These are phyloP conservation scores for Acanthosepion pharaonis DNA, from an alignment of 2,888 invertebrate genomes.

Conservation along the genomic window DNA sequence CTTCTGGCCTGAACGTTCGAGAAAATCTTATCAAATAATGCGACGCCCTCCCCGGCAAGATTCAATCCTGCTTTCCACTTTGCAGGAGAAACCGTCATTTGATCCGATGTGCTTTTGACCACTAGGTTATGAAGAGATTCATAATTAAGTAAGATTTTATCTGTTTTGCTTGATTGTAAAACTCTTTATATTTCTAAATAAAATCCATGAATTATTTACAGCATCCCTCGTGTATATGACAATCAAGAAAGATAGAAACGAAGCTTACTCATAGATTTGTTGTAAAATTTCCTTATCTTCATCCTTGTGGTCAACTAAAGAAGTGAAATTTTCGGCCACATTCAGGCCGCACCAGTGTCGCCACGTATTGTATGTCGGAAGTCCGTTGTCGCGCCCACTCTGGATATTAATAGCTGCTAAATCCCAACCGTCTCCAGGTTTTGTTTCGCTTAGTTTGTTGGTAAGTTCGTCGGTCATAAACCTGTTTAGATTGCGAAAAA, in stretches of 20 bases:
- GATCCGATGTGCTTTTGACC: too few relatives aligned
- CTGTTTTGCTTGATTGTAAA: too few relatives aligned
- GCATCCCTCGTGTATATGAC: not conserved
- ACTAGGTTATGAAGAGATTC: too few relatives aligned
- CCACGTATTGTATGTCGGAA: not conserved
- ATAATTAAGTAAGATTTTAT: too few relatives aligned
- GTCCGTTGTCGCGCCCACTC: slow-evolving; percentile 24
- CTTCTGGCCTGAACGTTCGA: too few relatives aligned
- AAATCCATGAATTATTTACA: too few relatives aligned
- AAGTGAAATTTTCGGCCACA: not conserved
- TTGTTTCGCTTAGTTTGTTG: slow-evolving; percentile 25
- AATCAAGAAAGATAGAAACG: not conserved
- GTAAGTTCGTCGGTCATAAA: not conserved
- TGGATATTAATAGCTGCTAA: not conserved
- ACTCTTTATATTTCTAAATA: too few relatives aligned
- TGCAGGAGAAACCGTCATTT: too few relatives aligned
- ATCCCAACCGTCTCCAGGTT: slow-evolving; percentile 38
- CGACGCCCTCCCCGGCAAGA: too few relatives aligned
- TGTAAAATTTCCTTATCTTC: not conserved
- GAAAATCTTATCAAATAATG: too few relatives aligned
- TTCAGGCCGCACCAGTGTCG: slow-evolving; percentile 12
- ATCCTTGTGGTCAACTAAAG: not conserved
- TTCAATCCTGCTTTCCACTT: too few relatives aligned
- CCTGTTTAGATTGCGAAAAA: not conserved
- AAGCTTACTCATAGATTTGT: not conserved